These are phyloP conservation scores for Leptinotarsa undecemlineata DNA, from an alignment of 1,140 invertebrate genomes.

Conservation along the genomic window DNA sequence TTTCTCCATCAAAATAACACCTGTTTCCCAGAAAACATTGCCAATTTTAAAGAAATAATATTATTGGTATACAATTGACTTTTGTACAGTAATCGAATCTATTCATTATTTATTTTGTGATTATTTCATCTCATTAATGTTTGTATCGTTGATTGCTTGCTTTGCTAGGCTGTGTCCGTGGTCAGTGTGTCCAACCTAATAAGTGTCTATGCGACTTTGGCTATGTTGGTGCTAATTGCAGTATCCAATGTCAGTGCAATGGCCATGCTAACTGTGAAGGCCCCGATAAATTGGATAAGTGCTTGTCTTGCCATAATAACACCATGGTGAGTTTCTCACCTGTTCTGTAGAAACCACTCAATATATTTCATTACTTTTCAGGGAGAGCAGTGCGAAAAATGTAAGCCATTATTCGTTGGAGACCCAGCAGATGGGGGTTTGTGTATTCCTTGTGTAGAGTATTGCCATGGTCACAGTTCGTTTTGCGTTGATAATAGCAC, in stretches of 20 bases:
- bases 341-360: not conserved
- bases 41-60: too few relatives aligned
- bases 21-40: too few relatives aligned
- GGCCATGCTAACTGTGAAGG: constrained; percentile 91
- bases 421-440: constrained; percentile 84
- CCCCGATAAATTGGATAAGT: constrained; percentile 79
- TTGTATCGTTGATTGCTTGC: constrained; percentile 17
- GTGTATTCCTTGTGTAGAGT: constrained; percentile 85
- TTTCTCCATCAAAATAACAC: too few relatives aligned
- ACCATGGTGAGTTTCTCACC: constrained; percentile 68
- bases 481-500: constrained; percentile 69
- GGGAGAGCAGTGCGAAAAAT: constrained; percentile 84
- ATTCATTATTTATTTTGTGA: not conserved
- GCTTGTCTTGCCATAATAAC: constrained; percentile 87
- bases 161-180: constrained; percentile 78
- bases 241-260: constrained; percentile 91
- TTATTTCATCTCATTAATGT: constrained; percentile 5
- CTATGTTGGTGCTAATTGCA: constrained; percentile 92
- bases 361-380: constrained; percentile 43
- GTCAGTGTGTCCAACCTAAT: constrained; percentile 82
- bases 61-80: too few relatives aligned
- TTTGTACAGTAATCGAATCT: not conserved
- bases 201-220: constrained; percentile 91
- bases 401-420: constrained; percentile 86
- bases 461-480: constrained; percentile 87